phyloP scores from a whole-genome alignment of 2,797 vertebrate genomes.

The Octomys mimax region DNA sequence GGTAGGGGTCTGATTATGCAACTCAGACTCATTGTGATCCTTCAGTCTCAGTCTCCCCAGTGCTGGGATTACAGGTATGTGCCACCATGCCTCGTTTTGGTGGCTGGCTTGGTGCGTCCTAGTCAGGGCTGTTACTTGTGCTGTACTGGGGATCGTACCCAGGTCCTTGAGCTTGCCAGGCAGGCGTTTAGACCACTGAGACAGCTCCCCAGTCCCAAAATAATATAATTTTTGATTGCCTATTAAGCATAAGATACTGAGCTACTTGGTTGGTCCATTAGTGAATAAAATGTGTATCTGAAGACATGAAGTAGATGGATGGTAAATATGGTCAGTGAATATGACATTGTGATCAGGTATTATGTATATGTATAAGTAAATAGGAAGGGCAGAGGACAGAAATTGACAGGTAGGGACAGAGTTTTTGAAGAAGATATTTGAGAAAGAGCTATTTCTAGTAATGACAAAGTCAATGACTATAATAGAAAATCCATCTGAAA shows the following conservation, averaged over 20 bases:
- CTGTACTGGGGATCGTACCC: no score
- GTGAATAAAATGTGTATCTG: background rate
- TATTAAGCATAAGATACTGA: background rate
- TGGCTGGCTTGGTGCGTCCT: no score
- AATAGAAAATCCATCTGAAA: background rate
- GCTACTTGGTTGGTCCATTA: background rate
- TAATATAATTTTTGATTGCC: background rate
- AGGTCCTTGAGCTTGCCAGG: no score
- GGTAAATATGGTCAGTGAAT: background rate
- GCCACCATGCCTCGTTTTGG: no score
- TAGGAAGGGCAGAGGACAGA: background rate
- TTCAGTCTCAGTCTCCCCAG: no score
- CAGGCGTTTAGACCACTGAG: no score
- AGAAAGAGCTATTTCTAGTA: conserved; percentile 10
- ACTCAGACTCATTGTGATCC: no score
- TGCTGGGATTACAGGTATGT: no score
- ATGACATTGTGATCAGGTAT: background rate
- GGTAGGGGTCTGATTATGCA: no score
- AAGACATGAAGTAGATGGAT: background rate
- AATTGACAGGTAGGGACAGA: background rate
- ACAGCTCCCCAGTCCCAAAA: no score
- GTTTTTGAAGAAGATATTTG: conserved; percentile 21
- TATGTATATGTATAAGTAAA: background rate
- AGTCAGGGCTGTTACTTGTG: no score
- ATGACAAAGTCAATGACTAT: background rate